These are phyloP conservation scores for Chloroceryle inda DNA, from an alignment of 2,797 vertebrate genomes.

Conservation along the genomic window DNA sequence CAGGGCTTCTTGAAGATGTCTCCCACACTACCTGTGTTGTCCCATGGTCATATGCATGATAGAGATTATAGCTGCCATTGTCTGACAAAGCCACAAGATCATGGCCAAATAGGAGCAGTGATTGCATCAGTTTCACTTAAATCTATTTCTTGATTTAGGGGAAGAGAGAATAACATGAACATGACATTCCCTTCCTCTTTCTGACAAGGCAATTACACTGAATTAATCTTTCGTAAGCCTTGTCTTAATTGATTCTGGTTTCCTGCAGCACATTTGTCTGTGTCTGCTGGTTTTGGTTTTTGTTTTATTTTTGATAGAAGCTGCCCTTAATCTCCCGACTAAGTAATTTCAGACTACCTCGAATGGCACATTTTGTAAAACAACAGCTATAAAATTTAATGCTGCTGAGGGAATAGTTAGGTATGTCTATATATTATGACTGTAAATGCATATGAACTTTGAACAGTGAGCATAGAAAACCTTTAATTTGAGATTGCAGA, in stretches of 20 bases:
- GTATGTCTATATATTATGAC: not conserved
- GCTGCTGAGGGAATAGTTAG: not conserved
- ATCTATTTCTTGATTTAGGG: slow-evolving; percentile 7
- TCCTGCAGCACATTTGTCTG: not conserved
- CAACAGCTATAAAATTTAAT: not conserved
- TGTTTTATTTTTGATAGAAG: not conserved
- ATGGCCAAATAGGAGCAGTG: not conserved
- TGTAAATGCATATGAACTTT: not conserved
- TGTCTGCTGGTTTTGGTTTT: not conserved
- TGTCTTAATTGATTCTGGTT: not conserved
- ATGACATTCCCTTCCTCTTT: not conserved
- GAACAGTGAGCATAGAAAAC: not conserved
- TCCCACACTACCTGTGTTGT: not conserved
- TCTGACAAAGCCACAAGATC: not conserved
- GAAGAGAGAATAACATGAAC: not conserved
- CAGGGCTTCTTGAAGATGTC: not conserved
- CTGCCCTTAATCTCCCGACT: not conserved
- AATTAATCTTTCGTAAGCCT: not conserved
- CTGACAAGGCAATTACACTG: not conserved
- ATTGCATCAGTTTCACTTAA: slow-evolving; percentile 23
- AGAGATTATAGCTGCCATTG: not conserved
- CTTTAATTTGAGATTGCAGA: not conserved
- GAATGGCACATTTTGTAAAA: not conserved
- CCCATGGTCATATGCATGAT: not conserved
- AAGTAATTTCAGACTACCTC: not conserved